Percentiles rank a stretch among this genome's conserved stretches.
These are phyloP conservation scores for Champsocephalus esox DNA, from an alignment of 2,797 vertebrate genomes.

Conservation along the genomic window DNA sequence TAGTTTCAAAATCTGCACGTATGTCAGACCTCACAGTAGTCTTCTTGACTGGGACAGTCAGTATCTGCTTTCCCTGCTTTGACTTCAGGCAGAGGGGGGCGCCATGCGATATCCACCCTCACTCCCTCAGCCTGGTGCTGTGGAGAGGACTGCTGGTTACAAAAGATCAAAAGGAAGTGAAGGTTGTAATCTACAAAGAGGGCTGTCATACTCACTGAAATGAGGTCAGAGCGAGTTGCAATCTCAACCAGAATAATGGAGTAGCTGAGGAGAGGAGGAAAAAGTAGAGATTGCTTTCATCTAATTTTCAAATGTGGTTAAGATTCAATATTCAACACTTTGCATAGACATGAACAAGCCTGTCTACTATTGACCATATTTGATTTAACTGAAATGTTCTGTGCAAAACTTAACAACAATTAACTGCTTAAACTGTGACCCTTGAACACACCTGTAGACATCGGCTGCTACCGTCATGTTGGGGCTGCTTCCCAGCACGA, in stretches of 20 bases:
- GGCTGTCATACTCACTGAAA: constrained; percentile 79
- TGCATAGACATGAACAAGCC: background rate
- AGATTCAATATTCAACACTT: background rate
- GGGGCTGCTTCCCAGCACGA: constrained; percentile 74
- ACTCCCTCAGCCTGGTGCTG: constrained; percentile 78
- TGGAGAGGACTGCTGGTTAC: constrained; percentile 52
- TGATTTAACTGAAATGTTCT: background rate
- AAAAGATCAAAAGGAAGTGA: constrained; percentile 59
- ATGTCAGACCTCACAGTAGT: constrained; percentile 83
- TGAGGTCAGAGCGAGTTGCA: constrained; percentile 81
- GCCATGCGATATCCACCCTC: constrained; percentile 81
- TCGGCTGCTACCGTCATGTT: constrained; percentile 75
- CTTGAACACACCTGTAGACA: constrained; percentile 78
- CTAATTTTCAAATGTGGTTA: background rate
- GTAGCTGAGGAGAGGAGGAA: constrained; percentile 73
- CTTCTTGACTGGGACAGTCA: constrained; percentile 79
- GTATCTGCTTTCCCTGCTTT: constrained; percentile 79
- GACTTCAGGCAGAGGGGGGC: constrained; percentile 81
- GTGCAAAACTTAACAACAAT: background rate
- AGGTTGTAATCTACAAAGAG: constrained; percentile 57
- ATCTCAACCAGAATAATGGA: constrained; percentile 86
- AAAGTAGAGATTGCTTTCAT: constrained; percentile 22
- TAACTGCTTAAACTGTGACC: background rate
- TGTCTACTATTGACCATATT: background rate
- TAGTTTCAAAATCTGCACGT: constrained; percentile 3